A percentile compares a stretch with the other conserved stretches of the same genome.
These are phyloP conservation scores for Synergus japonicus DNA, from an alignment of 2,888 invertebrate species.

Conservation along the genomic window DNA sequence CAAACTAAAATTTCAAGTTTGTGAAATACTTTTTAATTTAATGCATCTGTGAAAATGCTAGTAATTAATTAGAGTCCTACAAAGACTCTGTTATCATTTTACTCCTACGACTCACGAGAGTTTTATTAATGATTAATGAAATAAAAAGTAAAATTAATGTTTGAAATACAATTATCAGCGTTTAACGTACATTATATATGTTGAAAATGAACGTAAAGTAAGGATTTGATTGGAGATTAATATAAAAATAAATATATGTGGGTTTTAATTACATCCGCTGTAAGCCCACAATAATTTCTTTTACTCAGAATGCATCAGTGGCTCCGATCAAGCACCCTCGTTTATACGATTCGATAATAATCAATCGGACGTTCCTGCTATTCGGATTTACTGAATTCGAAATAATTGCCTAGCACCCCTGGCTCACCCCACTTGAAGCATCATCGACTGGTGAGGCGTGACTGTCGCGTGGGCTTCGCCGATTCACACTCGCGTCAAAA, in stretches of 20 bases:
- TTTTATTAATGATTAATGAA: too few relatives aligned
- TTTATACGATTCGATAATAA: conserved; percentile 73
- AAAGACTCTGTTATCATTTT: too few relatives aligned
- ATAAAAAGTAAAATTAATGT: too few relatives aligned
- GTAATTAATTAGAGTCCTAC: too few relatives aligned
- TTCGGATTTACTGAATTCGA: conserved; percentile 73
- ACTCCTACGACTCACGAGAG: too few relatives aligned
- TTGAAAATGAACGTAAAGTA: background rate
- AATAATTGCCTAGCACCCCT: conserved; percentile 68
- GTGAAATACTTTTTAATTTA: too few relatives aligned
- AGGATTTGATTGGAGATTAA: background rate
- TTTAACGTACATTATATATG: too few relatives aligned
- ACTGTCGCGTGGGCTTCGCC: conserved; percentile 52
- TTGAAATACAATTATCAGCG: too few relatives aligned
- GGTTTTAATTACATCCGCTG: conserved; percentile 30
- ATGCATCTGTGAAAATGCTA: too few relatives aligned
- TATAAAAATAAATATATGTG: background rate
- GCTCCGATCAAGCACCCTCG: conserved; percentile 69
- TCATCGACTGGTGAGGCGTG: conserved; percentile 53
- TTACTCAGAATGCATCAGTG: conserved; percentile 59
- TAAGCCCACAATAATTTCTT: conserved; percentile 15
- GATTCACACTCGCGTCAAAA: conserved; percentile 53
- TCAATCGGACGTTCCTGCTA: conserved; percentile 72
- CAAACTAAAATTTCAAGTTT: too few relatives aligned
- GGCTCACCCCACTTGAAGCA: conserved; percentile 26